Base-by-base conservation (phyloP, 1,140 invertebrate species). In the Sweltsa coloradensis region DNA sequence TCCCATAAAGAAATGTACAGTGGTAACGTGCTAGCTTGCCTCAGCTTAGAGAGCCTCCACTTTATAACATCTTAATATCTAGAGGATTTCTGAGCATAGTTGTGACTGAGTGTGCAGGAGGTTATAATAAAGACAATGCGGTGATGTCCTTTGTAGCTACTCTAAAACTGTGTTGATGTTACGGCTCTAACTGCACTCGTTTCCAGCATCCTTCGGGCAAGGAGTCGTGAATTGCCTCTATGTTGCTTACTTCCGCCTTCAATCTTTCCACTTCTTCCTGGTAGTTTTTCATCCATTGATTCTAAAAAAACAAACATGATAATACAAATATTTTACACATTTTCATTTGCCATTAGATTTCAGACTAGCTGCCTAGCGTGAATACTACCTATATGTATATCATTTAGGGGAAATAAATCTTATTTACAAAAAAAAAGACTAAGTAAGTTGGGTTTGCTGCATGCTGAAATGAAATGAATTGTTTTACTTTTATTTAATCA, bases 161-260 rank as follows among this genome's bases (percentile, higher is more conserved):
- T n/a, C n/a, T n/a, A n/a, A n/a, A n/a, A n/a, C n/a, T n/a, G 26
- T 26, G 34, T 21, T 39, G 9, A 22, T 24, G 21, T 63, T 66
- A 68, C 27, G 68, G 67, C 54, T 75, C 73, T 4, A 76, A 52
- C 41, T 63, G 59, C 23, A 65, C 52, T 49, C 62, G 58, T 56
- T 86, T 86, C 64, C 81, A 91, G 64, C 93, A 97, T n/a, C 74
- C 76, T 1, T 72, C 69, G 0, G 92, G 92, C 41, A 97, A 69
- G 26, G 87, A 75, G 48, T 82, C 75, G 14, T 78, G 73, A 51
- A 97, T 96, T 21, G 83, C 76, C 55, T 83, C 76, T 34, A 96
- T 83, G 65, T 94, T 97, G 3, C 79, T 73, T 1, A 96, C 91
- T 60, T 96, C 90, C 5, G 64, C 66, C 46, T 73, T 64, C 6